Base-by-base conservation (phyloP, 2,888 invertebrate genomes). In the Erebia palarica region DNA sequence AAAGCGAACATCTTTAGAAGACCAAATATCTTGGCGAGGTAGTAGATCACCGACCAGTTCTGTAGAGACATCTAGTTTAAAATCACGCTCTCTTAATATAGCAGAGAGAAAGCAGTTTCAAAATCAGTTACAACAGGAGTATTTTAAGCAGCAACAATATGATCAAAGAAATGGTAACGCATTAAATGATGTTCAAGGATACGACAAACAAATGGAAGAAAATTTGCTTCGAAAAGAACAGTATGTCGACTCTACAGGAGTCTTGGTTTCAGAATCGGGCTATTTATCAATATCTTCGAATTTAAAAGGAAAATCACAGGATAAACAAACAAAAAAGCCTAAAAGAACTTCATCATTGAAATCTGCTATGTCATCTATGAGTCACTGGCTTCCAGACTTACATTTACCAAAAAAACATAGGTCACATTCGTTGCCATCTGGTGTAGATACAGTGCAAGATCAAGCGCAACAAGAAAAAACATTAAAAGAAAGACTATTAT, bases 371-470 rank as follows among this genome's bases (percentile, higher is more conserved):
- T 96, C 95, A 80, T 96, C 96, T 0, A 95, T 97, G 82, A 96
- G 95, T 80, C 96, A 95, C 76, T 96, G 97, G 95, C 86, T 98
- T 68, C 97, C 97, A 0, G 97, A 97, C 84, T 89, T 96, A 73
- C 96, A 97, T 85, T 90, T 97, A 67, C 95, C 95, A 18, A 97
- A 96, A 83, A 94, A 97, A 78, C 95, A 96, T 85, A 94, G 97
- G 79, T 97, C 97, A 8, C 96, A 97, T 82, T 97, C 97, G 1
- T 89, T 98, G 68, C 97, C 97, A 0, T 95, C 95, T 18, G 96
- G 95, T 11, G 95, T 95, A 14, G 94, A 95, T 81, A 92, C 94
- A 88, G 84, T 86, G 11, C 55, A 16, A 86, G 83, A 95, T 85
- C 84, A 88, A 82, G 82, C 91, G 78, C 87, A 92, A 82, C 89